phyloP scores from a whole-genome alignment of 1,140 invertebrate genomes.

The Drosophila nebulosa region DNA sequence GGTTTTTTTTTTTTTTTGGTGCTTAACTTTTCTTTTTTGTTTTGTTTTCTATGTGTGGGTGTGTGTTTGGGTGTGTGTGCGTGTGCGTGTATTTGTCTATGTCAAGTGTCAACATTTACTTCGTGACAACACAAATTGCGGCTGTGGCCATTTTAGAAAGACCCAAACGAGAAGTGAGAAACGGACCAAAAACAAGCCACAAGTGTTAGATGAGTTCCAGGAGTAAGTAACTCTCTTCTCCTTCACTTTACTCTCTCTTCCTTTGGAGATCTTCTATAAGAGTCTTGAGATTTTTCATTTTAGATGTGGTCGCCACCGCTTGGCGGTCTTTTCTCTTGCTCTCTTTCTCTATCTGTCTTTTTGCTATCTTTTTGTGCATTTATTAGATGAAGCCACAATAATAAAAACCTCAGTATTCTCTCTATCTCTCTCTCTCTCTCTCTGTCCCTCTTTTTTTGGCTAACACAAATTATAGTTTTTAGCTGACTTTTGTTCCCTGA shows the following conservation, averaged over 20 bases:
- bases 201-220: conserved; percentile 40
- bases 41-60: not conserved
- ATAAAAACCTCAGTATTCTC: conserved; percentile 54
- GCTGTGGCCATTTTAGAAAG: conserved; percentile 64
- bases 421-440: no score
- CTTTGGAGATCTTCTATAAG: not conserved
- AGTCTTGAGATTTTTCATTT: conserved; percentile 72
- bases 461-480: conserved; percentile 71
- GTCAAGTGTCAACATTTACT: conserved; percentile 79
- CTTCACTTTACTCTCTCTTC: not conserved
- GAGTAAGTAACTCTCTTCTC: not conserved
- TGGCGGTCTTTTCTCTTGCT: conserved; percentile 15
- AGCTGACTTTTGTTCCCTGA: conserved; percentile 38
- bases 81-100: conserved; percentile 64
- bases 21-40: not conserved
- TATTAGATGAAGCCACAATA: conserved; percentile 75
- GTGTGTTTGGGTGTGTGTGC: conserved; percentile 1
- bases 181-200: conserved; percentile 35
- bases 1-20: not conserved
- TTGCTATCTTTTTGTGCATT: conserved; percentile 46
- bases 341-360: no score
- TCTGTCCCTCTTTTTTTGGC: no score
- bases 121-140: conserved; percentile 76
- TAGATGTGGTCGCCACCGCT: conserved; percentile 62
- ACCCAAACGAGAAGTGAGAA: conserved; percentile 27